phyloP scores from a whole-genome alignment of 2,888 invertebrate genomes.

The Odontocerum albicorne region DNA sequence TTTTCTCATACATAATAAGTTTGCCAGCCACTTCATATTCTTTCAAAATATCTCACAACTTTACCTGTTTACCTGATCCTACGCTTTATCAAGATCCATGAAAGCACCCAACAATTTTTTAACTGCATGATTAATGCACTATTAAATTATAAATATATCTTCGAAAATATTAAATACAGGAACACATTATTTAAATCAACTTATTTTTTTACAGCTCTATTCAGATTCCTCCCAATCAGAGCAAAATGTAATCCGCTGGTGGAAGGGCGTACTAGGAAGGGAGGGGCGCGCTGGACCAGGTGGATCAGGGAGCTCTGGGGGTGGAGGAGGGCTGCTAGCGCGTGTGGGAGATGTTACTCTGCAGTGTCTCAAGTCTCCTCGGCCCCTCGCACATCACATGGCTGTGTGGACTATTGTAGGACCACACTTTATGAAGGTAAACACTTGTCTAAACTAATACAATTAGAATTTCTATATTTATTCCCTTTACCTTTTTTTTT shows the following conservation, averaged over 20 bases:
- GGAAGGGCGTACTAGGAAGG: constrained; percentile 42
- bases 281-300: constrained; percentile 43
- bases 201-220: constrained; percentile 38
- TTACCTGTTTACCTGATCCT: too few species aligned
- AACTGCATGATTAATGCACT: too few species aligned
- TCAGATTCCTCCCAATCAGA: constrained; percentile 44
- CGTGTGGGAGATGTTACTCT: constrained; percentile 87
- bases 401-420: constrained; percentile 91
- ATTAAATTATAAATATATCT: too few species aligned
- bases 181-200: too few species aligned
- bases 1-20: too few species aligned
- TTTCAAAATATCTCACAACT: too few species aligned
- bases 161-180: too few species aligned
- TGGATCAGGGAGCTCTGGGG: constrained; percentile 64
- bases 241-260: constrained; percentile 29
- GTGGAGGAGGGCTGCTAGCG: constrained; percentile 65
- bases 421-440: constrained; percentile 89
- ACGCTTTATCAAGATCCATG: too few species aligned
- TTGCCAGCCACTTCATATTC: too few species aligned
- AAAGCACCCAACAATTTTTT: too few species aligned
- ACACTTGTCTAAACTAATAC: not conserved
- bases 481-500: too few species aligned
- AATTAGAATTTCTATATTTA: not conserved
- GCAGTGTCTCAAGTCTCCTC: constrained; percentile 80
- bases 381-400: constrained; percentile 90